Evolutionary conservation across 2,113 vertebrate species (phyloP), one percentile per base, ranked within the genome.

Genomic region (Channa argus): DNA sequence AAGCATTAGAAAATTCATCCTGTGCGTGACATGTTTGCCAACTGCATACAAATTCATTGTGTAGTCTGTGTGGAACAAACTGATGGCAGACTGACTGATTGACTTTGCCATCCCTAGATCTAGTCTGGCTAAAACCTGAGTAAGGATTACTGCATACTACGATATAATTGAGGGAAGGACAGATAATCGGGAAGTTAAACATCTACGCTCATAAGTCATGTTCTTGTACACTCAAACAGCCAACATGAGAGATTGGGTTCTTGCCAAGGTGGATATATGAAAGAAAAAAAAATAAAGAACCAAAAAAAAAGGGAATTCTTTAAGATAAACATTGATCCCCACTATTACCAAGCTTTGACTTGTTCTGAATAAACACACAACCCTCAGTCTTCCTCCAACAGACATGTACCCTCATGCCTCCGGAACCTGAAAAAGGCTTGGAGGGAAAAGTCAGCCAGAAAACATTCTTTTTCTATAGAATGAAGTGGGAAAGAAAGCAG

Each of bases 381-480:
- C 24, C 61, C 63, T 36, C 51, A 66, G 74, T 80, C 74, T 59
- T 79, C 79, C 81, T 84, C 54, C 78, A 63, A 47, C 37, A 52
- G 72, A 90, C 91, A 37, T 92, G 92, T 85, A 74, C 53, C 63
- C 71, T 92, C 90, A 74, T 84, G 89, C 79, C 88, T 84, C 87
- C 71, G 83, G 87, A 90, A 86, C 75, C 59, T 72, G 52, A 80
- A 87, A 82, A 80, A 34, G 63, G 71, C 80, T 88, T 65, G 72
- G 83, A 90, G 89, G 80, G 79, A 76, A 83, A 85, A 71, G 71
- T 82, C 69, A 74, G 65, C 59, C 61, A 56, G 76, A 79, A 88
- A 86, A 86, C 84, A 88, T 89, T 87, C 24, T 84, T 81, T 90
- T 92, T 91, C 88, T 79, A 88, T 86, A 84, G 83, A 84, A 88